phyloP scores from a whole-genome alignment of 2,888 invertebrate genomes.

The Drosophila borborema region DNA sequence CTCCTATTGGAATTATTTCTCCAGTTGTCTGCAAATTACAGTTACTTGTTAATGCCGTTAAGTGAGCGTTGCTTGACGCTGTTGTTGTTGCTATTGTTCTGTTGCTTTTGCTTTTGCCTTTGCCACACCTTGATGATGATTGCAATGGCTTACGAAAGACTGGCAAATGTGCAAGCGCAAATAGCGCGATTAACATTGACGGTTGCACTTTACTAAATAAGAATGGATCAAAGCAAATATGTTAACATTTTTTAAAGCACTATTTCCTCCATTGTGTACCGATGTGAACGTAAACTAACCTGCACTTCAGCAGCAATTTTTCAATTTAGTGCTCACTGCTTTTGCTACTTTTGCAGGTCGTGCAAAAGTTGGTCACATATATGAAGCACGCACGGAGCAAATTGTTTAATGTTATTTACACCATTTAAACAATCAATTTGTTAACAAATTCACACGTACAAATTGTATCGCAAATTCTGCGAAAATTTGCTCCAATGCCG shows the following conservation, averaged over 20 bases:
- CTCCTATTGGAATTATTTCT: constrained; percentile 35
- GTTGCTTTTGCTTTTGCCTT: constrained; percentile 43
- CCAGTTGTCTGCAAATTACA: constrained; percentile 51
- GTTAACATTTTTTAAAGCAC: constrained; percentile 32
- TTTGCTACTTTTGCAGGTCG: constrained; percentile 10
- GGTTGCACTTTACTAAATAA: constrained; percentile 54
- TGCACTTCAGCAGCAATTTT: constrained; percentile 59
- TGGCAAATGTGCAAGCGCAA: constrained; percentile 76
- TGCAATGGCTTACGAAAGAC: constrained; percentile 64
- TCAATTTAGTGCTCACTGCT: constrained; percentile 24
- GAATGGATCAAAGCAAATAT: constrained; percentile 37
- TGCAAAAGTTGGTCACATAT: constrained; percentile 37
- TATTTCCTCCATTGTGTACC: constrained; percentile 26
- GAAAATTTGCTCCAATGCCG: constrained; percentile 66
- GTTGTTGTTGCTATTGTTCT: constrained; percentile 40
- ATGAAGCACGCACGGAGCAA: constrained; percentile 43
- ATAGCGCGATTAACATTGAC: constrained; percentile 83
- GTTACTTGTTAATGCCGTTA: constrained; percentile 48
- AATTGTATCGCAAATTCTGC: constrained; percentile 51
- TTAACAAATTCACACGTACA: constrained; percentile 51
- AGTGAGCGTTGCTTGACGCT: constrained; percentile 34
- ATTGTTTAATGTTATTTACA: constrained; percentile 44
- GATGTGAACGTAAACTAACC: constrained; percentile 60
- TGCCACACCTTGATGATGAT: constrained; percentile 78
- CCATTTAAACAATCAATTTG: constrained; percentile 53